Conservation (phyloP, 2,888 invertebrate species). For the Diaprepes abbreviatus region DNA sequence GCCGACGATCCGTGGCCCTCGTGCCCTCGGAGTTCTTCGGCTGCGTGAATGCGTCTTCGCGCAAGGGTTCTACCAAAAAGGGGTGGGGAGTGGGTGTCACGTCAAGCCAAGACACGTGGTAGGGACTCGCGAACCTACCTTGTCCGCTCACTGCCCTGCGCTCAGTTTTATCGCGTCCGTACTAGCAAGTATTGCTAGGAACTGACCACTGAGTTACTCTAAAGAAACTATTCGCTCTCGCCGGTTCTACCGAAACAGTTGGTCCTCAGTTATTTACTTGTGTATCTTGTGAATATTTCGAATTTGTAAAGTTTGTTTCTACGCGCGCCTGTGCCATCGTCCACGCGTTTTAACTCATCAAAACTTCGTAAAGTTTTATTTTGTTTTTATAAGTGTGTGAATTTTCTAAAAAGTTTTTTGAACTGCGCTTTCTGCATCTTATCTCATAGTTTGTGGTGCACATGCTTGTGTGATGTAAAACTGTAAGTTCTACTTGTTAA, state of each 20-base stretch:
- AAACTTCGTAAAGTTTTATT: conserved; percentile 60
- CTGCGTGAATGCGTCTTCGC: conserved; percentile 66
- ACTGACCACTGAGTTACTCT: conserved; percentile 70
- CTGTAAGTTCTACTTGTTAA: conserved; percentile 31
- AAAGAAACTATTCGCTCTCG: conserved; percentile 52
- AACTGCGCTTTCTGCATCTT: conserved; percentile 60
- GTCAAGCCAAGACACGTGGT: conserved; percentile 68
- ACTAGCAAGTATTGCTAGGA: conserved; percentile 67
- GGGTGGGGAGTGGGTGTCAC: conserved; percentile 74
- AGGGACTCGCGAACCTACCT: conserved; percentile 64
- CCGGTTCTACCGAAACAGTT: conserved; percentile 52
- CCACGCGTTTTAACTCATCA: conserved; percentile 50
- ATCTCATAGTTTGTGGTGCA: conserved; percentile 58
- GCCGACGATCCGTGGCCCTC: conserved; percentile 38
- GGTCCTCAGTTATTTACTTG: conserved; percentile 54
- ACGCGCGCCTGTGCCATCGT: conserved; percentile 51
- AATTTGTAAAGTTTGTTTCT: conserved; percentile 47
- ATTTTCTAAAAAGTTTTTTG: conserved; percentile 61
- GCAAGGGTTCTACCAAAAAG: conserved; percentile 59
- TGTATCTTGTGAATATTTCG: conserved; percentile 28
- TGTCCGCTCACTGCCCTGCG: conserved; percentile 59
- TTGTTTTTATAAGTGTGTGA: conserved; percentile 59
- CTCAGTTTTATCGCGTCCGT: conserved; percentile 64
- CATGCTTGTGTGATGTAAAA: conserved; percentile 47
- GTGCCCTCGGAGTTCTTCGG: conserved; percentile 52